Evolutionary conservation across 2,888 invertebrate species (phyloP).

Genomic region (Pheosia tremula): DNA sequence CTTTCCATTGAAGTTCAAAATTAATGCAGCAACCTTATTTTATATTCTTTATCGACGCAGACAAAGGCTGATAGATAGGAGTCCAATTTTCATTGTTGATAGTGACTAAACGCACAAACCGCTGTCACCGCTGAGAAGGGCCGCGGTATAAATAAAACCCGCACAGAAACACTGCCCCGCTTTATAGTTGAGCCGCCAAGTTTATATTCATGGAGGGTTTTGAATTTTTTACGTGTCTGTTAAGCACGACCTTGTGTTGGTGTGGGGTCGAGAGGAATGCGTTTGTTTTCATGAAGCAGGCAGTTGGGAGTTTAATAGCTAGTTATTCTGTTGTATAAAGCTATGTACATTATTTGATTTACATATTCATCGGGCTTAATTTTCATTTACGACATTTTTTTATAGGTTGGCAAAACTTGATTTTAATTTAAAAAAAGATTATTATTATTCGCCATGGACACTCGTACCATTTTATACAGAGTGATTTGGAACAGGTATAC

Average conservation of each 20-base stretch:
- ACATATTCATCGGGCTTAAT: too few species aligned
- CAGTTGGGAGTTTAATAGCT: constrained; percentile 26
- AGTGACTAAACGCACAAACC: constrained; percentile 21
- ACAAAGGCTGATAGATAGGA: background rate
- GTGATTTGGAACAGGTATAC: too few species aligned
- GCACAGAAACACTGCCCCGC: constrained; percentile 46
- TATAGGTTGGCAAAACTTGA: too few species aligned
- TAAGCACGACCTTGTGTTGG: constrained; percentile 42
- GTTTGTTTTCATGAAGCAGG: constrained; percentile 28
- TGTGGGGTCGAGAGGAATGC: constrained; percentile 28
- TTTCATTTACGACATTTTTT: too few species aligned
- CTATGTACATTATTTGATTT: background rate
- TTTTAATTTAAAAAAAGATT: too few species aligned
- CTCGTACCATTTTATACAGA: too few species aligned
- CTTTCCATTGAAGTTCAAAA: too few species aligned
- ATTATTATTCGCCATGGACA: too few species aligned
- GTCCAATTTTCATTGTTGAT: constrained; percentile 12
- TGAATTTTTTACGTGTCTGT: constrained; percentile 69
- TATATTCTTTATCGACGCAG: too few species aligned
- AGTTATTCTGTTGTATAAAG: constrained; percentile 8
- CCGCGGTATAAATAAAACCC: constrained; percentile 51
- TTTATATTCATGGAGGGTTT: constrained; percentile 69
- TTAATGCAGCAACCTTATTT: too few species aligned
- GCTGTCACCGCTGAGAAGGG: constrained; percentile 41
- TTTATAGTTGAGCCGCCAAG: constrained; percentile 56